Conservation (phyloP, 1,140 invertebrate genomes). For the Drosophila ficusphila region DNA sequence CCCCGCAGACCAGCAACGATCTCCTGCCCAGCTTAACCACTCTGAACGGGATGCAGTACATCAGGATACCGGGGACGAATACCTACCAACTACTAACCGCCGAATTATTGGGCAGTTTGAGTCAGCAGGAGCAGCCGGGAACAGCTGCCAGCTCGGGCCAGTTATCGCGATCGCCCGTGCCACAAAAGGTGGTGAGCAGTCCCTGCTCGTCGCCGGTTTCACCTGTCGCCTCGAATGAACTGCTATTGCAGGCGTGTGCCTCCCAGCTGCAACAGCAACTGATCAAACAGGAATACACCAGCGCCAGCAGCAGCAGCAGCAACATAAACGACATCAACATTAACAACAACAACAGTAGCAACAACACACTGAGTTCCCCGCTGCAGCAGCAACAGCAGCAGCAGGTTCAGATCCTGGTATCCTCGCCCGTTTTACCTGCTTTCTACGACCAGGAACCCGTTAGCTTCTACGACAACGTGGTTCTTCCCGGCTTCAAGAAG, state of each 20-base stretch:
- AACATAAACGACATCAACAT: slow-evolving; percentile 11
- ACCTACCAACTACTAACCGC: slow-evolving; percentile 84
- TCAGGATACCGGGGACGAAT: slow-evolving; percentile 84
- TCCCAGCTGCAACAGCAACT: slow-evolving; percentile 58
- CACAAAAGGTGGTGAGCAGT: slow-evolving; percentile 54
- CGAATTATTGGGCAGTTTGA: slow-evolving; percentile 74
- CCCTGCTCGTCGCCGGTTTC: slow-evolving; percentile 62
- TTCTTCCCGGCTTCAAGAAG: slow-evolving; percentile 73
- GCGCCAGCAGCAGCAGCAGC: slow-evolving; percentile 28
- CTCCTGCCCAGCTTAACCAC: slow-evolving; percentile 76
- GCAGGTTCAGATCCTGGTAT: slow-evolving; percentile 42
- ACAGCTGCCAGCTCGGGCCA: slow-evolving; percentile 69
- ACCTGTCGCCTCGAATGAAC: slow-evolving; percentile 71
- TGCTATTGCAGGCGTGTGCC: slow-evolving; percentile 77
- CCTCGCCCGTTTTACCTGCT: slow-evolving; percentile 53
- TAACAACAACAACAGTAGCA: slow-evolving; percentile 20
- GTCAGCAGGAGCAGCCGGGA: slow-evolving; percentile 60
- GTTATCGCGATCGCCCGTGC: slow-evolving; percentile 71
- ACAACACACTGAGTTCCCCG: slow-evolving; percentile 4
- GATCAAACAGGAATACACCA: slow-evolving; percentile 79
- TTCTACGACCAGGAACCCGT: slow-evolving; percentile 71
- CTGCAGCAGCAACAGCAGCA: slow-evolving; percentile 31
- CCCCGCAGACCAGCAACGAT: slow-evolving; percentile 8
- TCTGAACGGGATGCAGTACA: slow-evolving; percentile 84
- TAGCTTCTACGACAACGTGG: slow-evolving; percentile 74